These are phyloP conservation scores for Melanerpes formicivorus DNA, from an alignment of 2,113 vertebrate species.

Conservation along the genomic window DNA sequence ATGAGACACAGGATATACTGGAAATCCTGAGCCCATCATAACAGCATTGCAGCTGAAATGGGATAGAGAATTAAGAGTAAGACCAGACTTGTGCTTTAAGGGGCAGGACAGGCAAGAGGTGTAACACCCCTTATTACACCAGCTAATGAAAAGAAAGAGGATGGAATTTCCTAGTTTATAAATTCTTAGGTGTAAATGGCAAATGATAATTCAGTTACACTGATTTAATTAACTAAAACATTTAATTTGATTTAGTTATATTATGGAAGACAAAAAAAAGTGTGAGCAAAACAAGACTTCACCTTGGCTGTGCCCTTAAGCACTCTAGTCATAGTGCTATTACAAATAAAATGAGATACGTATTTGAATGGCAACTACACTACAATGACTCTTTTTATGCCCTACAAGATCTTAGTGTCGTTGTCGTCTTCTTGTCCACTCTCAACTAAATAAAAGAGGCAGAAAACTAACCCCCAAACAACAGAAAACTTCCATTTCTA, in stretches of 20 bases:
- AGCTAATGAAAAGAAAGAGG: not conserved
- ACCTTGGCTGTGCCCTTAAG: not conserved
- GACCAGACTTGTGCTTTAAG: not conserved
- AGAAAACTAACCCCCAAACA: not conserved
- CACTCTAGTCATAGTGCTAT: not conserved
- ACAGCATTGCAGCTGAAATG: not conserved
- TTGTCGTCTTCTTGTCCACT: not conserved
- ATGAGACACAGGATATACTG: not conserved
- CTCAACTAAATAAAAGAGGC: not conserved
- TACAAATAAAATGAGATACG: not conserved
- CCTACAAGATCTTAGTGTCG: not conserved
- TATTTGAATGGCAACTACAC: not conserved
- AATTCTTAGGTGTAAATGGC: not conserved
- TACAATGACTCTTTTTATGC: not conserved
- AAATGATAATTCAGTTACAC: not conserved
- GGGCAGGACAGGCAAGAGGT: not conserved
- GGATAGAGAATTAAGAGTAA: not conserved
- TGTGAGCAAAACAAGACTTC: not conserved
- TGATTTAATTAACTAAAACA: not conserved
- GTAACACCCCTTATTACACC: not conserved
- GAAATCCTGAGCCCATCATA: not conserved
- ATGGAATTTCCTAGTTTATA: not conserved
- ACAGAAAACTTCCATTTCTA: not conserved
- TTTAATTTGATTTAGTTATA: conserved; percentile 2
- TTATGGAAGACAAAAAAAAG: not conserved